Evolutionary conservation across 2,888 invertebrate species (phyloP).

Genomic region (Rhimphoctona megacephalus): DNA sequence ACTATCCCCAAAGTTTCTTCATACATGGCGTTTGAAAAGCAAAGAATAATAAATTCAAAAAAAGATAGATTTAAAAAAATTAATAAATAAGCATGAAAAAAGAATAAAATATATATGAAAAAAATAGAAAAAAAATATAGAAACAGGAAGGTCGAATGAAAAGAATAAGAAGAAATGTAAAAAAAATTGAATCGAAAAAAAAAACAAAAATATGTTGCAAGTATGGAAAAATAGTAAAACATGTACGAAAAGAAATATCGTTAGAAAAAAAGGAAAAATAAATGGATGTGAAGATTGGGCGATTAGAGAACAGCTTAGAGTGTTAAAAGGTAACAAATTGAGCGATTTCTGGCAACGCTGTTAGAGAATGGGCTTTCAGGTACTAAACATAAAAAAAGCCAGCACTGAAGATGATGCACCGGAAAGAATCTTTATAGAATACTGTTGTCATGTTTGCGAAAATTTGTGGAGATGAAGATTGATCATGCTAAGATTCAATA

Average conservation of each 20-base stretch:
- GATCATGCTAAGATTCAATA: neutral
- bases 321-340: no score
- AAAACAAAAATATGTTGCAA: neutral
- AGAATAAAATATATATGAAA: constrained; percentile 46
- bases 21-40: constrained; percentile 46
- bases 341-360: no score
- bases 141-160: neutral
- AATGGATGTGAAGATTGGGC: constrained; percentile 58
- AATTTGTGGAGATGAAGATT: neutral
- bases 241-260: constrained; percentile 33
- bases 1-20: constrained; percentile 47
- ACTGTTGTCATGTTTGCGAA: neutral
- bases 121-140: constrained; percentile 4
- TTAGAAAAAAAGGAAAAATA: constrained; percentile 47
- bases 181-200: constrained; percentile 41
- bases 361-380: constrained; percentile 60
- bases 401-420: constrained; percentile 56
- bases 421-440: neutral
- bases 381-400: constrained; percentile 59
- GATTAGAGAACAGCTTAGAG: constrained; percentile 37
- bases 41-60: constrained; percentile 18
- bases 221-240: constrained; percentile 1
- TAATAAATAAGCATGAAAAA: neutral
- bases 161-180: constrained; percentile 46
- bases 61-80: neutral